Base-by-base conservation (phyloP, 2,888 invertebrate genomes). In the Patella caerulea region DNA sequence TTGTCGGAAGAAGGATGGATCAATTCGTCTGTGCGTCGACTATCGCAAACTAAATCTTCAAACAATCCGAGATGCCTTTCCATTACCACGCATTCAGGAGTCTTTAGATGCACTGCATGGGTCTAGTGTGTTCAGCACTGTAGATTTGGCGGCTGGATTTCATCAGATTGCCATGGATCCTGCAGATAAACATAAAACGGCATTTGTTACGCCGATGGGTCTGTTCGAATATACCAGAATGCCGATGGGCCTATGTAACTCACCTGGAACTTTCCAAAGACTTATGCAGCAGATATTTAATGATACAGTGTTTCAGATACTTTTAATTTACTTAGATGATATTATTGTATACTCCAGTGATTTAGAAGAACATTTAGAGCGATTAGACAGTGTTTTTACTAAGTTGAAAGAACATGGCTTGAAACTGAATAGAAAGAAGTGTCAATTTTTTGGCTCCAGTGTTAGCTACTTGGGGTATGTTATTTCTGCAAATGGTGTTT, bases 391-490 rank as follows among this genome's bases (percentile, higher is more conserved):
- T 52, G 81, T 81, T 2, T 81, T 81, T 34, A 19, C 71, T 55
- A 73, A 71, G 24, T 54, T 81, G 45, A 72, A 72, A 53, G 56
- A 81, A 55, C 74, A 78, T 59, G 78, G 77, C 11, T 54, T 83
- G n/a, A 78, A 81, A 56, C 45, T 81, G 72, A 79, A 82, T 69
- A 56, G 56, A 54, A 56, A 29, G 29, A 81, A 83, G 70, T 83
- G 81, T 59, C 72, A 81, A 24, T 78, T 82, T 59, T 82, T 83
- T 24, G 76, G 77, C 71, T 72, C 17, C 4, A 52, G 77, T 73
- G 81, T 81, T 1, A 77, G 69, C 14, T 83, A 78, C 73, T 72
- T 81, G 34, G 83, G 83, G 2, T 81, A 83, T 71, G 73, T 82
- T 19, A 72, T 83, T 14, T 79, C 82, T 52, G 59, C 72, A 17